Conservation (phyloP, 1,140 invertebrate genomes). For the Adoxophyes honmai region DNA sequence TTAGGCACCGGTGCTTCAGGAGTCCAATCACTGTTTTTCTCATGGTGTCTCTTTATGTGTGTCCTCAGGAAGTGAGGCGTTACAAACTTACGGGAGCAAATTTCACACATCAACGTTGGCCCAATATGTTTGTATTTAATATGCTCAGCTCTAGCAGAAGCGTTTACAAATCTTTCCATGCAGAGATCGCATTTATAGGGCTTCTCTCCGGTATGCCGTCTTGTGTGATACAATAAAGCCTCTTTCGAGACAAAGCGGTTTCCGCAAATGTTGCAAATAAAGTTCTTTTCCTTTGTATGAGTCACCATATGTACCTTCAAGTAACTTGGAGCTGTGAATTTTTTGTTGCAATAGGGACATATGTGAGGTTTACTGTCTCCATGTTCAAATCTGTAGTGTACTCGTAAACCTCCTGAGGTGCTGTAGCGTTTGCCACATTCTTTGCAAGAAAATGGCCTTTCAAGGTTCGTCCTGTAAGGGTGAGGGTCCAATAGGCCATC, state of each 20-base stretch:
- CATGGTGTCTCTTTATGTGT: conserved; percentile 59
- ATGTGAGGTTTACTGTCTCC: conserved; percentile 57
- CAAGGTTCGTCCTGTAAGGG: conserved; percentile 48
- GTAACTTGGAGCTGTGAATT: conserved; percentile 62
- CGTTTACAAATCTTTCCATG: conserved; percentile 63
- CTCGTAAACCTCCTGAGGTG: conserved; percentile 52
- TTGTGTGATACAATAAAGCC: conserved; percentile 65
- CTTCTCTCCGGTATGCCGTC: conserved; percentile 72
- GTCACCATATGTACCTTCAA: conserved; percentile 67
- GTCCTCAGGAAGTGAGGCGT: conserved; percentile 56
- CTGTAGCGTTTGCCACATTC: conserved; percentile 63
- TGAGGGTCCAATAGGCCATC: conserved; percentile 51
- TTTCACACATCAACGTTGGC: conserved; percentile 57
- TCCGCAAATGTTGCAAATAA: conserved; percentile 62
- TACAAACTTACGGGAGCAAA: conserved; percentile 61
- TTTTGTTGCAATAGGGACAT: conserved; percentile 56
- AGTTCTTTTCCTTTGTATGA: conserved; percentile 72
- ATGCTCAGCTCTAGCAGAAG: conserved; percentile 62
- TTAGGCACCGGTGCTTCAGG: background rate
- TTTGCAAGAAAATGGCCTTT: conserved; percentile 44
- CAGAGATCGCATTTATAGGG: conserved; percentile 44
- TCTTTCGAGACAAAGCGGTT: conserved; percentile 67
- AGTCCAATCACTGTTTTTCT: conserved; percentile 18
- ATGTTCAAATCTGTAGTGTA: conserved; percentile 61
- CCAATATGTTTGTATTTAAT: conserved; percentile 63